These are phyloP conservation scores for Centropus bengalensis DNA, from an alignment of 2,113 vertebrate species.

Conservation along the genomic window DNA sequence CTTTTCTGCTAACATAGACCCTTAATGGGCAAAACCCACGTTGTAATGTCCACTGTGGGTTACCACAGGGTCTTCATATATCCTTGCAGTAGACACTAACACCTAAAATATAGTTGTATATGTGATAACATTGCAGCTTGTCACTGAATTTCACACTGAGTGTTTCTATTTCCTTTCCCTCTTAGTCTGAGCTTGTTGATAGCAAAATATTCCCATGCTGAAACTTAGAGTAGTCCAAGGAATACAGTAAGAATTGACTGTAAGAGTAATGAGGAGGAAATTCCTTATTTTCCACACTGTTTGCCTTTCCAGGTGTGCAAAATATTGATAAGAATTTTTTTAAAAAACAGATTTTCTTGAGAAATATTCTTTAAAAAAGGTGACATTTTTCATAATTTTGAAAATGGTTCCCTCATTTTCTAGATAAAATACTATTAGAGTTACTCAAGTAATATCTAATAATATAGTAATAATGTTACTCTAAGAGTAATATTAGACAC, in stretches of 20 bases:
- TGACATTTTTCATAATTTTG: neutral
- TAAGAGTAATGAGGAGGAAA: neutral
- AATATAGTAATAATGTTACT: too few species aligned
- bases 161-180: neutral
- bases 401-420: neutral
- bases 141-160: neutral
- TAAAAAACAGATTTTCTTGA: neutral
- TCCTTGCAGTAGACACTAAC: neutral
- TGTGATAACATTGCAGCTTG: neutral
- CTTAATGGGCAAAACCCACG: neutral
- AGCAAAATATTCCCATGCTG: neutral
- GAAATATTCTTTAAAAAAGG: neutral
- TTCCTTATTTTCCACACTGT: neutral
- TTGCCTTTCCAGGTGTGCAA: neutral
- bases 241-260: neutral
- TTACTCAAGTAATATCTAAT: too few species aligned
- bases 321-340: neutral
- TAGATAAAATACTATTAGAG: neutral
- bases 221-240: neutral
- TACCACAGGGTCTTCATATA: neutral
- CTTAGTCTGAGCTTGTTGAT: neutral
- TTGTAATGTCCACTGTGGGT: neutral
- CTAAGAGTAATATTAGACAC: neutral
- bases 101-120: neutral
- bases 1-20: neutral